Evolutionary conservation across 2,797 vertebrate species (phyloP), one percentile per base, ranked within the genome.

Genomic region (Alfaro cultratus): DNA sequence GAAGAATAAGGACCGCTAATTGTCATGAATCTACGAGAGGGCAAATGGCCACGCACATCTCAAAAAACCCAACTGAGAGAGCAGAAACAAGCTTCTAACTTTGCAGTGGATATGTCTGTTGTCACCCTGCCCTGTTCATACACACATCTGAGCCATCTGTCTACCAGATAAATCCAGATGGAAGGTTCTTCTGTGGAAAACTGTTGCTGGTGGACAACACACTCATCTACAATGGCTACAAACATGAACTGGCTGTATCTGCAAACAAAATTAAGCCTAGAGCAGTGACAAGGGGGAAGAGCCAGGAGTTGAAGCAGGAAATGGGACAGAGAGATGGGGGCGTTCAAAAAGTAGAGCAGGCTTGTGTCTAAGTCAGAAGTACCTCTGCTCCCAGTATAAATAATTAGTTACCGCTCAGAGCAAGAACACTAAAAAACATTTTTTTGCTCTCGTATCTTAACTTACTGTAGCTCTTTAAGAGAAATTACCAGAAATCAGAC

Each of bases 261-360:
- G 87, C 74, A 88, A 86, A 89, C 87, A 86, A 84, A 87, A 75
- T 81, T 26, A 80, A 72, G 77, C 81, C 84, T 78, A 55, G 83
- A 81, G 82, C 82, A 78, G 83, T 43, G 79, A 89, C 74, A 74
- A 9, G 64, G 80, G 77, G 80, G 46, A 73, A 76, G 71, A 68
- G 62, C 60, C 46, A 79, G n/a, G 36, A 7, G 55, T 64, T 23
- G 34, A 49, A 31, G 62, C 5, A 16, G 3, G 53, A 26, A 31
- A 9, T 0, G 21, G 34, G 13, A 36, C 74, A 64, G 75, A 26
- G 21, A 31, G 36, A 34, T 36, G 46, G 26, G 45, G 41, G 68
- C 5, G 13, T 46, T 75, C 47, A 74, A 82, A 34, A 86, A 90
- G 87, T 90, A 92, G 76, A 73, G 73, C 51, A 46, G 60, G 75